Conservation (phyloP, 2,113 vertebrate genomes). For the Neodontobutis hainanensis region DNA sequence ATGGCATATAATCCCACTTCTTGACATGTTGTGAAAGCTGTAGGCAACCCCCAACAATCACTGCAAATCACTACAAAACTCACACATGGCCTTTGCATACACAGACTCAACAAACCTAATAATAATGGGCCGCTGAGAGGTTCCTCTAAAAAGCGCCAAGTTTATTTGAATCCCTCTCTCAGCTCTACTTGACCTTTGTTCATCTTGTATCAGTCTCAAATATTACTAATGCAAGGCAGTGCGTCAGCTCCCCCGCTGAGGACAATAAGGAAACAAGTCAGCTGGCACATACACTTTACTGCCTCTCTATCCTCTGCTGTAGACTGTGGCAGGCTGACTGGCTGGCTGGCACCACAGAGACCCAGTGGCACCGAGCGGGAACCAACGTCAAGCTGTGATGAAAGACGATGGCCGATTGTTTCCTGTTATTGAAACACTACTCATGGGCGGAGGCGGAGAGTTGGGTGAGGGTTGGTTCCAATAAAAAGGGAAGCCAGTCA, state of each 20-base stretch:
- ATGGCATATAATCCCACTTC: no score
- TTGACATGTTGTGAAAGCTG: no score
- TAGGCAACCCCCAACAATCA: no score
- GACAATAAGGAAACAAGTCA: conserved; percentile 70
- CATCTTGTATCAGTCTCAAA: conserved; percentile 31
- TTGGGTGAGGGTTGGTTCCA: conserved; percentile 17
- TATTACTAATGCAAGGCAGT: conserved; percentile 45
- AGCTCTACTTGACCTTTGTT: conserved; percentile 28
- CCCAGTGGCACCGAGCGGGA: conserved; percentile 70
- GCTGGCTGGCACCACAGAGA: conserved; percentile 68
- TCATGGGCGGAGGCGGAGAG: conserved; percentile 40
- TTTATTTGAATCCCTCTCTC: conserved; percentile 13
- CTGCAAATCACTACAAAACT: no score
- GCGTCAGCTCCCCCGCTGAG: conserved; percentile 62
- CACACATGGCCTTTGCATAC: no score
- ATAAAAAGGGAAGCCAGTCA: conserved; percentile 50
- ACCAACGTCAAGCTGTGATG: conserved; percentile 64
- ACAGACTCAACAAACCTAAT: no score
- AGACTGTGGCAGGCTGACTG: conserved; percentile 46
- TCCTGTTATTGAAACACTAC: conserved; percentile 81
- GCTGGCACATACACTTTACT: conserved; percentile 44
- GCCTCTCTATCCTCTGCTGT: conserved; percentile 20
- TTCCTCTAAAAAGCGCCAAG: no score
- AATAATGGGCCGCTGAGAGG: no score
- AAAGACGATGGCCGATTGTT: conserved; percentile 75